Evolutionary conservation across 2,888 invertebrate species (phyloP), one percentile per base, ranked within the genome.

Genomic region (Thecophora atra): DNA sequence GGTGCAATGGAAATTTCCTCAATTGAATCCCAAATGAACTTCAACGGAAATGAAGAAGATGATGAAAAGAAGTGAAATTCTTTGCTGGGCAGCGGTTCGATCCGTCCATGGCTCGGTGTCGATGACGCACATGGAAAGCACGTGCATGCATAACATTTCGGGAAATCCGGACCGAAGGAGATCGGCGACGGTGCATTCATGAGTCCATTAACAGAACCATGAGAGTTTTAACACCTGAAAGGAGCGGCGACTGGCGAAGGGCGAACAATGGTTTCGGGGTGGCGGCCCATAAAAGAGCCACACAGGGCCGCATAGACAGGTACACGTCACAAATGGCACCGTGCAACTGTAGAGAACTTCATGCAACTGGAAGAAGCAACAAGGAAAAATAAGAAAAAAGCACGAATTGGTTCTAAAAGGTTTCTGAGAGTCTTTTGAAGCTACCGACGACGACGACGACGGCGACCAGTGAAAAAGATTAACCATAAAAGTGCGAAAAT

Each of bases 401-500:
- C 37, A 79, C 79, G 81, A 80, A 75, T 4, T 6, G 21, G 6
- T 17, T 52, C 52, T 5, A 7, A 42, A 21, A 15, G 44, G n/a
- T 37, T n/a, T 37, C 6, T n/a, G n/a, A 63, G 42, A 19, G 4
- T 17, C 60, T 70, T n/a, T 44, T 70, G 58, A n/a, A 47, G 60
- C 21, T 21, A n/a, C 44, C 56, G 60, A 24, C 63, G 77, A 28
- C 63, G 26, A 24, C 56, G 19, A 17, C 28, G 54, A 37, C 30
- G 47, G 4, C 47, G 47, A 13, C 47, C 47, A 17, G 70, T 51
- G 8, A 30, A 30, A 30, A 30, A 30, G 74, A 74, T 75, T 79
- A 77, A 76, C 76, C 71, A 74, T 66, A 75, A 77, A 76, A 75
- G 78, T 81, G 80, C 79, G 80, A 80, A 80, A 80, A 81, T 80